Evolutionary conservation across 2,888 invertebrate species (phyloP).

Genomic region (Anorthoa munda): DNA sequence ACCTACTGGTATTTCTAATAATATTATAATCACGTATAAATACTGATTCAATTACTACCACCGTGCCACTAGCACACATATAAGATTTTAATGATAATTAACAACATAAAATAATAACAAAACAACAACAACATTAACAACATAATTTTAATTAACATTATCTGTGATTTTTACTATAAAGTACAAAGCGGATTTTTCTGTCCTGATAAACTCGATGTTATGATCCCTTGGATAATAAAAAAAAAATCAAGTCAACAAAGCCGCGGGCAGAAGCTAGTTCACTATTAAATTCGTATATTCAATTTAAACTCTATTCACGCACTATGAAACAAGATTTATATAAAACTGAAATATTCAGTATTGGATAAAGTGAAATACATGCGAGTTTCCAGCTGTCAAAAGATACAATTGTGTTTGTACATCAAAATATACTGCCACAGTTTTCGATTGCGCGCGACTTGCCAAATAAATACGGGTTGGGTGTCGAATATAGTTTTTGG

Average conservation of each 20-base stretch:
- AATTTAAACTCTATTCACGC: conserved; percentile 22
- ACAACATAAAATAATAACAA: no score
- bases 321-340: conserved; percentile 25
- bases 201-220: no score
- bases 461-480: conserved; percentile 21
- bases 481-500: conserved; percentile 2
- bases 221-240: no score
- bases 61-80: no score
- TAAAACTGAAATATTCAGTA: conserved; percentile 32
- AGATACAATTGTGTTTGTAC: conserved; percentile 31
- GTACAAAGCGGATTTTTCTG: background rate
- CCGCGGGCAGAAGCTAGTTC: background rate
- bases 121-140: no score
- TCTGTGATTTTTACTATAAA: no score
- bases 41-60: no score
- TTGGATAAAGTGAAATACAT: conserved; percentile 48
- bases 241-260: background rate
- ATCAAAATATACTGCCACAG: conserved; percentile 34
- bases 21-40: no score
- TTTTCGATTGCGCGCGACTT: conserved; percentile 12
- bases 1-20: no score
- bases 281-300: conserved; percentile 21
- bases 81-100: no score
- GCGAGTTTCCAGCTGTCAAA: conserved; percentile 23
- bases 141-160: no score